A percentile compares a stretch with the other conserved stretches of the same genome.
These are phyloP conservation scores for Drosophila prosaltans DNA, from an alignment of 1,140 invertebrate species.

Conservation along the genomic window DNA sequence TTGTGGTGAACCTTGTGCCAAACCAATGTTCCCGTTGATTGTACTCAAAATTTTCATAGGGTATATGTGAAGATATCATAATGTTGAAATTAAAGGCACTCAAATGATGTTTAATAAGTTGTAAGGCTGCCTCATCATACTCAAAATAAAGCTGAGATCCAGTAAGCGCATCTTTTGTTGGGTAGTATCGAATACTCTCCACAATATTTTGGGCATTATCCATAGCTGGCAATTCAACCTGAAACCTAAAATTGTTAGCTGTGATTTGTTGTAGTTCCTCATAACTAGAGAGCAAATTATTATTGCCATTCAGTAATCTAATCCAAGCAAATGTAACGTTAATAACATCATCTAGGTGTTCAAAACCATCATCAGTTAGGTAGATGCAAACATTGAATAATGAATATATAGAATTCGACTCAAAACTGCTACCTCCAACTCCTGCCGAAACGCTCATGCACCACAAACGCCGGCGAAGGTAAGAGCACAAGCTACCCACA, in stretches of 20 bases:
- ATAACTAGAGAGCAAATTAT: constrained; percentile 84
- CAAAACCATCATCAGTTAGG: constrained; percentile 91
- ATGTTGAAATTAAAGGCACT: constrained; percentile 89
- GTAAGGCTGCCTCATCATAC: constrained; percentile 89
- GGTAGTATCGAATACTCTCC: constrained; percentile 91
- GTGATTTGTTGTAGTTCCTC: constrained; percentile 86
- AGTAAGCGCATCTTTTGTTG: constrained; percentile 90
- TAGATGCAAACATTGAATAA: constrained; percentile 90
- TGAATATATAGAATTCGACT: constrained; percentile 88
- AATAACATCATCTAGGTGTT: constrained; percentile 89
- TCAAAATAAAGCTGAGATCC: constrained; percentile 90
- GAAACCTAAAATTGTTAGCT: constrained; percentile 88
- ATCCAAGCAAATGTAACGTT: constrained; percentile 89
- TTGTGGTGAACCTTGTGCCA: constrained; percentile 62
- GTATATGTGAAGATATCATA: constrained; percentile 87
- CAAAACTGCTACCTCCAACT: constrained; percentile 89
- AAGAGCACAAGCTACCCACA: constrained; percentile 92
- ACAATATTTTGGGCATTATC: constrained; percentile 91
- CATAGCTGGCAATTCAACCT: constrained; percentile 86
- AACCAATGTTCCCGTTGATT: constrained; percentile 88
- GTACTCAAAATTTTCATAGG: constrained; percentile 85
- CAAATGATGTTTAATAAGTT: constrained; percentile 87
- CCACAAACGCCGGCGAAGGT: constrained; percentile 92
- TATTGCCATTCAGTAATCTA: constrained; percentile 86
- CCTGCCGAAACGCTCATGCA: constrained; percentile 90